Evolutionary conservation across 2,113 vertebrate genomes (phyloP).

Genomic region (Pan troglodytes): NHGRI_mPanTro3-v2.1_pri NC_072402.2:98498501-98499000

Average conservation of each 20-base stretch:
- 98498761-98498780: background rate
- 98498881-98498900: background rate
- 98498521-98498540: background rate
- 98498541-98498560: background rate
- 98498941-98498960: conserved; percentile 72
- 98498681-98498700: background rate
- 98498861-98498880: background rate
- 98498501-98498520: background rate
- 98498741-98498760: background rate
- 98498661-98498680: background rate
- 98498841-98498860: background rate
- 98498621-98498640: background rate
- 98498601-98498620: background rate
- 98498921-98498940: conserved; percentile 61
- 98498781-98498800: background rate
- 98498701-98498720: background rate
- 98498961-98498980: conserved; percentile 85
- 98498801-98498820: background rate
- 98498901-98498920: background rate
- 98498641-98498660: background rate
- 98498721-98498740: background rate
- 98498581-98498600: background rate
- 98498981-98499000: conserved; percentile 78
- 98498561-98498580: background rate
- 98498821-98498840: background rate